Conservation (phyloP, 2,797 vertebrate species). For the Sebastiscus albofasciatus region DNA sequence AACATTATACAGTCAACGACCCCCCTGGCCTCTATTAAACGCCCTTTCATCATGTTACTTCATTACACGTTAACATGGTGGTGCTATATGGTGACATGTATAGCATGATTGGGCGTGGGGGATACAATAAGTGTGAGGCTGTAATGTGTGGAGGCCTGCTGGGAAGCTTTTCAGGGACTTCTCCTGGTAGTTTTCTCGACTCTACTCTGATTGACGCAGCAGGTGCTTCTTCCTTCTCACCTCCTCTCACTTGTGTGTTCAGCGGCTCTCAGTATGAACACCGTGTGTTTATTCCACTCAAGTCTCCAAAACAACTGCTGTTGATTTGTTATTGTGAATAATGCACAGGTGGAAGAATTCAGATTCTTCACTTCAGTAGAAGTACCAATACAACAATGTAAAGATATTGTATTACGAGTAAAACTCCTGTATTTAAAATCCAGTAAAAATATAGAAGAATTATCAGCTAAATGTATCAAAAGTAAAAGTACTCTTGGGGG, state of each 20-base stretch:
- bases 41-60: constrained; percentile 41
- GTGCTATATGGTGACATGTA: constrained; percentile 24
- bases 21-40: background rate
- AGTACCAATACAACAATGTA: background rate
- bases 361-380: background rate
- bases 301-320: background rate
- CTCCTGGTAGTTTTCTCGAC: constrained; percentile 1
- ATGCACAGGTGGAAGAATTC: background rate
- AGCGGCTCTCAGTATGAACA: background rate
- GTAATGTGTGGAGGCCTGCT: constrained; percentile 35
- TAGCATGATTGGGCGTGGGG: background rate
- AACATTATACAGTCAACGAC: constrained; percentile 9
- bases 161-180: constrained; percentile 28
- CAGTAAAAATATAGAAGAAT: background rate
- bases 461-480: background rate
- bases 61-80: constrained; percentile 50
- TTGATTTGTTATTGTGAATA: background rate
- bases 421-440: background rate
- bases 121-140: constrained; percentile 25
- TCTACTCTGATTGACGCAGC: constrained; percentile 52
- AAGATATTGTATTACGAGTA: background rate
- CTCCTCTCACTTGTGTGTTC: background rate
- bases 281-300: background rate
- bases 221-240: constrained; percentile 40
- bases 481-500: no score